Evolutionary conservation across 2,888 invertebrate genomes (phyloP).

Genomic region (Volucella inflata): DNA sequence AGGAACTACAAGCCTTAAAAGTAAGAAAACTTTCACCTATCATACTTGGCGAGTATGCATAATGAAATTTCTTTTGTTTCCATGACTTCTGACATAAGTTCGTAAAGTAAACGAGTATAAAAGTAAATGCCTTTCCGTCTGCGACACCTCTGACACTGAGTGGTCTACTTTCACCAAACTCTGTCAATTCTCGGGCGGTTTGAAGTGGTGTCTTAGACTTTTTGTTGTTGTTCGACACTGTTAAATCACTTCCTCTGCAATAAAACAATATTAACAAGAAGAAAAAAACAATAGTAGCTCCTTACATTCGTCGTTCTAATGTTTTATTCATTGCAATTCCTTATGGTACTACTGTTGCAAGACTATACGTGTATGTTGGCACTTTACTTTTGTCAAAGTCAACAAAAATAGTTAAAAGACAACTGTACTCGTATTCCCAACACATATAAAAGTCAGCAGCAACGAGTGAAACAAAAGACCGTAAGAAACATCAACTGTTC

Average conservation of each 20-base stretch:
- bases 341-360: slow-evolving; percentile 29
- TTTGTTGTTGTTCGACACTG: slow-evolving; percentile 45
- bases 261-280: slow-evolving; percentile 12
- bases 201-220: slow-evolving; percentile 33
- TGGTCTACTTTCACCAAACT: slow-evolving; percentile 12
- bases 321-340: slow-evolving; percentile 67
- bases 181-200: background rate
- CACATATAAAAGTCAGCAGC: slow-evolving; percentile 28
- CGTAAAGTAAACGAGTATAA: no score
- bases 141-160: background rate
- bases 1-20: no score
- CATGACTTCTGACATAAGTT: no score
- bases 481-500: slow-evolving; percentile 23
- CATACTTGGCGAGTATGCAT: no score
- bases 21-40: no score
- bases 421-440: slow-evolving; percentile 38
- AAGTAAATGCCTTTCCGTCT: no score
- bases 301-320: slow-evolving; percentile 44
- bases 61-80: no score
- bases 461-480: background rate
- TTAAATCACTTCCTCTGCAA: slow-evolving; percentile 60
- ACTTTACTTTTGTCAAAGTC: slow-evolving; percentile 71
- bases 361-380: slow-evolving; percentile 45
- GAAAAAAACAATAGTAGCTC: slow-evolving; percentile 16
- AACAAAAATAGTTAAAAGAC: slow-evolving; percentile 66